Percentiles rank a stretch among this genome's conserved stretches.
phyloP scores from a whole-genome alignment of 2,888 invertebrate genomes.

The Folsomia candida region DNA sequence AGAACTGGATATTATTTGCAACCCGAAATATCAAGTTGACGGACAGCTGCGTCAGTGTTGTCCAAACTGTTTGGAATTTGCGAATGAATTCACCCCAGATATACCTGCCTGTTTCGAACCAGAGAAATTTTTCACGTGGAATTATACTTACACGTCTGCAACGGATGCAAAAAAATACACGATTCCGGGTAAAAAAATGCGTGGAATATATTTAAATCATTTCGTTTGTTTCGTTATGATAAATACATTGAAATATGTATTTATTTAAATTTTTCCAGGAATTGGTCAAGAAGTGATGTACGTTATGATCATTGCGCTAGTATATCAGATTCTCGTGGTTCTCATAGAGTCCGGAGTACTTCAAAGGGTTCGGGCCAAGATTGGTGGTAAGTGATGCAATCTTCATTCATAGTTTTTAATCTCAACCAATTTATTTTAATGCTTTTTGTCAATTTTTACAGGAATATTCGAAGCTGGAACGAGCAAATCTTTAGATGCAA shows the following conservation, averaged over 20 bases:
- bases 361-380: not conserved
- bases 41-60: conserved; percentile 33
- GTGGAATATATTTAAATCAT: too few relatives aligned
- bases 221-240: too few relatives aligned
- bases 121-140: conserved; percentile 40
- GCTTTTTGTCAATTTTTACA: too few relatives aligned
- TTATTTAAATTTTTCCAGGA: too few relatives aligned
- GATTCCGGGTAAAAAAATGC: too few relatives aligned
- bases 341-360: conserved; percentile 34
- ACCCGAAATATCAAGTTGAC: conserved; percentile 40
- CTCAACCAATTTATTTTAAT: not conserved
- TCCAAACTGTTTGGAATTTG: conserved; percentile 23
- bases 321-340: conserved; percentile 36
- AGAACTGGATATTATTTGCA: conserved; percentile 42
- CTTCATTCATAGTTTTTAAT: too few relatives aligned
- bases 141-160: conserved; percentile 38
- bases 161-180: conserved; percentile 35
- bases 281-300: conserved; percentile 44
- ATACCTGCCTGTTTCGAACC: conserved; percentile 31
- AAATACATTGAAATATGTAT: too few relatives aligned
- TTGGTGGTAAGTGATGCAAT: too few relatives aligned
- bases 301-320: conserved; percentile 35
- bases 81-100: conserved; percentile 9
- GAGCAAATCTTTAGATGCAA: not conserved
- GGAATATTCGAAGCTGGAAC: not conserved